Percentiles rank a stretch among this genome's conserved stretches.
phyloP scores from a whole-genome alignment of 2,888 invertebrate genomes.

The Prenolepis imparis region DNA sequence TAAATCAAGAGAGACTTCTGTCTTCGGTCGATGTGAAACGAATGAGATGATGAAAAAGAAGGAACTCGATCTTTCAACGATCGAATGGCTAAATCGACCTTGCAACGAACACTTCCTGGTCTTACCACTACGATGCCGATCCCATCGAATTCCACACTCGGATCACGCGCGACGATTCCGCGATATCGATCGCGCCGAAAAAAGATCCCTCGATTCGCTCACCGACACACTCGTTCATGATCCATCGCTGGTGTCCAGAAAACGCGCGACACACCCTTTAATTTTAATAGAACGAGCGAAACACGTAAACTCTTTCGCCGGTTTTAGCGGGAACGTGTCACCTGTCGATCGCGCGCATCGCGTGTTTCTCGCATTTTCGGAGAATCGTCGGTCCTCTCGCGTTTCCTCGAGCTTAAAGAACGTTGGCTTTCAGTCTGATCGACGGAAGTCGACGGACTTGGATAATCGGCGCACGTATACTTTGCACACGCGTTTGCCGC shows the following conservation, averaged over 20 bases:
- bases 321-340: constrained; percentile 48
- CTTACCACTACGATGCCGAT: neutral
- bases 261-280: neutral
- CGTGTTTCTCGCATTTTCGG: constrained; percentile 34
- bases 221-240: constrained; percentile 11
- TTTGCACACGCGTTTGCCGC: constrained; percentile 17
- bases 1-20: neutral
- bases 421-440: neutral
- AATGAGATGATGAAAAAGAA: neutral
- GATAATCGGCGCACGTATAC: neutral
- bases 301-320: neutral
- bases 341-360: constrained; percentile 59
- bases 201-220: constrained; percentile 26
- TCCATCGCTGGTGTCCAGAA: constrained; percentile 12
- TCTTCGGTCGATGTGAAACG: neutral
- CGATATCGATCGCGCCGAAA: constrained; percentile 23
- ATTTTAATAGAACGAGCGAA: neutral
- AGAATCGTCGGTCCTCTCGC: constrained; percentile 1
- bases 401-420: neutral
- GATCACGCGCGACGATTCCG: constrained; percentile 25
- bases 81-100: constrained; percentile 1
- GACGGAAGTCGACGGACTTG: neutral
- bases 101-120: constrained; percentile 5
- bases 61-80: neutral
- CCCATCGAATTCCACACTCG: neutral